Evolutionary conservation across 2,113 vertebrate genomes (phyloP), one percentile per base, ranked within the genome.

Genomic region (Hippocampus comes): DNA sequence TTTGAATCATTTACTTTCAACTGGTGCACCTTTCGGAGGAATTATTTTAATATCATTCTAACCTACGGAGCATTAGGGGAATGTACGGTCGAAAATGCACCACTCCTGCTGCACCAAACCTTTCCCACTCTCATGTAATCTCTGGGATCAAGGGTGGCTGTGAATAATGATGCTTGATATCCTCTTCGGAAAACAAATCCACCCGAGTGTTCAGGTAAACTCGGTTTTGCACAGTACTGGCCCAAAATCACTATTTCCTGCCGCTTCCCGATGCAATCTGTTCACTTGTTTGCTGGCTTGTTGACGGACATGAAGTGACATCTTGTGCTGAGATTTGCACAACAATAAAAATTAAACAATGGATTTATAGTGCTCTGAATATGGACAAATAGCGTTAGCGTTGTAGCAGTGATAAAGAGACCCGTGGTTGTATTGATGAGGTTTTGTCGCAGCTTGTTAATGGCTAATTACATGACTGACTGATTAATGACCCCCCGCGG

Each of bases 271-370:
- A 12, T 74, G 76, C 75, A 51, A 17, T 83, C 77, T 71, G 64
- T 63, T 77, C 68, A 43, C 4, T 57, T 84, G 61, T 66, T 60
- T 27, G 59, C 41, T 68, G 5, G 6, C 11, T 63, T 76, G 9
- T 78, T 73, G 76, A 63, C 72, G 53, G 77, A 77, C 73, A 56
- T 68, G n/a, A 76, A 71, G 34, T 25, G 61, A 77, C 71, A 23
- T 49, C 20, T 38, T 71, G 53, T 59, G 59, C 23, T 7, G 69
- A 81, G 81, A 72, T 81, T 78, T 74, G 43, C 70, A 74, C 48
- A 41, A 57, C 42, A 46, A 82, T 72, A 61, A 9, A 10, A 49
- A 21, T 67, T 66, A 69, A 71, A 43, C 41, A 9, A 64, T 69
- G 67, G 61, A 30, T 81, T 87, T 74, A 66, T 74, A 66, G 30